Evolutionary conservation across 2,888 invertebrate species (phyloP), one percentile per base, ranked within the genome.

Genomic region (Lissonota sp.): DNA sequence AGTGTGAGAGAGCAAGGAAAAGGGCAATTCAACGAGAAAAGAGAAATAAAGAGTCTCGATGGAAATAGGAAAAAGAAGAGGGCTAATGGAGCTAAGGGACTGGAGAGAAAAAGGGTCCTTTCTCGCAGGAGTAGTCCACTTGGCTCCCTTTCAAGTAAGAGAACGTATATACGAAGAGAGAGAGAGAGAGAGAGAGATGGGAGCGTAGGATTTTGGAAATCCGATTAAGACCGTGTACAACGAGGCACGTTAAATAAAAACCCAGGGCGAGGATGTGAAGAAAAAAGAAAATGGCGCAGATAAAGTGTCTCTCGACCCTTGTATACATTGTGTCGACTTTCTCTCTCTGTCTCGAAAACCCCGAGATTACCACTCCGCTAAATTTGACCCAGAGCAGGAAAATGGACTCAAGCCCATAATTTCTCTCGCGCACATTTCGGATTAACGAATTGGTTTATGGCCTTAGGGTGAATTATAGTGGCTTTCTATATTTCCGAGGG

Each of bases 371-470:
- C 55, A n/a, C 49, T 26, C 42, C n/a, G 12, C 55, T 71, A 51
- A 71, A 71, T 49, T 62, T 49, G 72, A 37, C 78, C 42, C 62
- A 66, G 49, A 62, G 46, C n/a, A n/a, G n/a, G n/a, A n/a, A n/a
- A n/a, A n/a, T n/a, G n/a, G n/a, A n/a, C n/a, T n/a, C n/a, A n/a
- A n/a, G n/a, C n/a, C n/a, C n/a, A n/a, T n/a, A n/a, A n/a, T n/a
- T n/a, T n/a, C 44, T 39, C 53, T 66, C 12, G 71, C 49, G 67
- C 79, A 63, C 63, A 82, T 74, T 79, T 58, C 39, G 82, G 81
- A 79, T 83, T 83, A 81, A 55, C 73, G 55, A 76, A 82, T 77
- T 82, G 77, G 76, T 83, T 79, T 78, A 81, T 73, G 64, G 75
- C 46, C 70, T 66, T 8, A n/a, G 49, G 63, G 42, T 51, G 40